These are phyloP conservation scores for Anableps anableps DNA, from an alignment of 2,797 vertebrate species.

Conservation along the genomic window DNA sequence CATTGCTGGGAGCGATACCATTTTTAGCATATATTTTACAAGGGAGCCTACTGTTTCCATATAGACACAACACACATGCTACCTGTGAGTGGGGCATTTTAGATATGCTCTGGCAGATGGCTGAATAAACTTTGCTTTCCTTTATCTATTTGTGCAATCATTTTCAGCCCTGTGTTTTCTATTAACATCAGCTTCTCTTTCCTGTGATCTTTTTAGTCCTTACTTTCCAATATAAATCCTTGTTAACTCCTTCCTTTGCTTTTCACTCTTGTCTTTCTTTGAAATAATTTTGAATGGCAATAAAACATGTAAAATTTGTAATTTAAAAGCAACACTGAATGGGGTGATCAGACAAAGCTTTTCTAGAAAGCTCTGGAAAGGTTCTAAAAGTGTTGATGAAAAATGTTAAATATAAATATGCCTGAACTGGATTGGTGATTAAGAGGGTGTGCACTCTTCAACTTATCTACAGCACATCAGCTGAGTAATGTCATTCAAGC, in stretches of 20 bases:
- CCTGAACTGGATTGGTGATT: conserved; percentile 23
- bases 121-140: neutral
- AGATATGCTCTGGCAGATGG: conserved; percentile 68
- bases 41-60: neutral
- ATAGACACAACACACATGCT: neutral
- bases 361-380: conserved; percentile 21
- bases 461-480: conserved; percentile 28
- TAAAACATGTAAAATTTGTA: conserved; percentile 15
- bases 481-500: conserved; percentile 41
- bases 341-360: conserved; percentile 32
- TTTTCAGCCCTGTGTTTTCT: conserved; percentile 19
- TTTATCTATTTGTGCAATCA: conserved; percentile 1
- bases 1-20: neutral
- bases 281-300: neutral
- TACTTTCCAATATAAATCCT: conserved; percentile 1
- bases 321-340: conserved; percentile 20
- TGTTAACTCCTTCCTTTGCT: neutral
- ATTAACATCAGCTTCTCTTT: neutral
- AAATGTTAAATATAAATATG: conserved; percentile 9
- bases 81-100: conserved; percentile 38
- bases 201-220: neutral
- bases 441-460: conserved; percentile 40
- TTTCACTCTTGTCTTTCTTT: conserved; percentile 15
- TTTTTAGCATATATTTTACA: neutral
- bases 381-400: conserved; percentile 12